Base-by-base conservation (phyloP, 2,888 invertebrate species). In the Lathronympha strigana region DNA sequence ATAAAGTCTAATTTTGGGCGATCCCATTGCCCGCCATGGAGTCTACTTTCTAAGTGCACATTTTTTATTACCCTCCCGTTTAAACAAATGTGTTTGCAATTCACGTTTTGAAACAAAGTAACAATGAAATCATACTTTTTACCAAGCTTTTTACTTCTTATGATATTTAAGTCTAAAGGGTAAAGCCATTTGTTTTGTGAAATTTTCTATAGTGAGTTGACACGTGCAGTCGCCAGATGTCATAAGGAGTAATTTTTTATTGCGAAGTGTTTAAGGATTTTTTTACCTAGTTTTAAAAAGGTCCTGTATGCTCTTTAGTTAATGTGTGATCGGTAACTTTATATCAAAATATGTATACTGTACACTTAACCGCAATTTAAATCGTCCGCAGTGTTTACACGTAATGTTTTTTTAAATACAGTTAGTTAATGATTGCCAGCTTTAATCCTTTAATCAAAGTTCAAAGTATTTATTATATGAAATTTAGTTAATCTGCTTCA, bases 201-300 rank as follows among this genome's bases (percentile, higher is more conserved):
- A 9, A 33, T n/a, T n/a, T 31, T 31, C 31, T 31, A 31, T 31
- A n/a, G n/a, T n/a, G n/a, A 6, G 6, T 9, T 54, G 21, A 13
- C 40, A 31, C 25, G n/a, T 31, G 53, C 23, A 19, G 15, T 6
- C 17, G 38, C 45, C 33, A 25, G 33, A 47, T 36, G 53, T 45
- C 33, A 23, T 25, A 45, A 45, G 4, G 31, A 28, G 17, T 9
- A 13, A 9, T 15, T 4, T 13, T n/a, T 15, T 53, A 5, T 38
- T 40, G 23, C 25, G 36, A n/a, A 11, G 25, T 23, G 11, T 11
- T 38, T 54, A 13, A 19, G 5, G 21, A 19, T 13, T 51, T 36
- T 38, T 36, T n/a, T 21, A n/a, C n/a, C n/a, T n/a, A n/a, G n/a
- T n/a, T n/a, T n/a, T n/a, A n/a, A n/a, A n/a, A n/a, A n/a, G n/a